These are phyloP conservation scores for Rhopilema esculentum DNA, from an alignment of 30 jellyfish, hydroid and myxozoan species.

Conservation along the genomic window DNA sequence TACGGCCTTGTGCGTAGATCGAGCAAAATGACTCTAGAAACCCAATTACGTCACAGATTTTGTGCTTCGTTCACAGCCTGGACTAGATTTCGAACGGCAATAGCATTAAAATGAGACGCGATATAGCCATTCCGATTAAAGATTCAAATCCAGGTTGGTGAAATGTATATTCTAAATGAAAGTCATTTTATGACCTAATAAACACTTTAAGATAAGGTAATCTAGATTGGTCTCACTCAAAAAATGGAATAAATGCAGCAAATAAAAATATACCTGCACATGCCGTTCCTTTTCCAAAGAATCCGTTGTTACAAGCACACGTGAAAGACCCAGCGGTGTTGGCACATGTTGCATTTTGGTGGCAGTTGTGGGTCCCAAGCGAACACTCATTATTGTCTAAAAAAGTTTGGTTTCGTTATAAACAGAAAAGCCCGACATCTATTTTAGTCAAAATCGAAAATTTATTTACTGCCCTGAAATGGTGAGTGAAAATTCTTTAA, in stretches of 20 bases:
- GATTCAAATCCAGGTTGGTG: too few relatives aligned
- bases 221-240: too few relatives aligned
- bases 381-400: conserved; percentile 10
- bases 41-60: too few relatives aligned
- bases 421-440: neutral
- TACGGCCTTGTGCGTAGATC: too few relatives aligned
- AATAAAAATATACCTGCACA: neutral
- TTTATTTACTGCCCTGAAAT: neutral
- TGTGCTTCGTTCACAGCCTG: too few relatives aligned
- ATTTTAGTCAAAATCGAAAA: neutral
- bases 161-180: neutral
- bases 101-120: too few relatives aligned
- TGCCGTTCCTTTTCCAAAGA: neutral
- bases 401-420: neutral
- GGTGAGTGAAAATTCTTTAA: neutral
- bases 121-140: too few relatives aligned
- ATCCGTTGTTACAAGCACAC: neutral
- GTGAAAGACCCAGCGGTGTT: neutral
- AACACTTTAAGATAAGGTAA: neutral
- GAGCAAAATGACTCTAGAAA: too few relatives aligned
- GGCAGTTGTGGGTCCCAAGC: neutral
- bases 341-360: neutral
- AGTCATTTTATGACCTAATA: neutral
- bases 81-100: too few relatives aligned
- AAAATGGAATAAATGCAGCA: neutral